Percentiles rank a stretch among this genome's conserved stretches.
Evolutionary conservation across 2,888 invertebrate species (phyloP).

Genomic region (Neoscelio sp.): DNA sequence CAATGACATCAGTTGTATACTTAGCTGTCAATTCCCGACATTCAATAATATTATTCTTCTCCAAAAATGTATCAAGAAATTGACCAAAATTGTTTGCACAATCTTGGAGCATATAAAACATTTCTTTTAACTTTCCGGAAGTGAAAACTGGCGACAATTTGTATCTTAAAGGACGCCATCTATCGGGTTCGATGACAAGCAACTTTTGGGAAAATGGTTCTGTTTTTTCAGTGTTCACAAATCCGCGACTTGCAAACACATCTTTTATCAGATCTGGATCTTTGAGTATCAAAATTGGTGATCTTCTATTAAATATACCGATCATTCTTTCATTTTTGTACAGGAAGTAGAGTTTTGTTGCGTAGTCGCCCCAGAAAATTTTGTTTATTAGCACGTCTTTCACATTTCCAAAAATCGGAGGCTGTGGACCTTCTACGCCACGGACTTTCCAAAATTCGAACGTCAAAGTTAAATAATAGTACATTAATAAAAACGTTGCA

Average conservation of each 20-base stretch:
- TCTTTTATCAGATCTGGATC: constrained; percentile 70
- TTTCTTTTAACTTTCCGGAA: constrained; percentile 83
- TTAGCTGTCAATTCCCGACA: constrained; percentile 70
- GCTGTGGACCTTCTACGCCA: constrained; percentile 2
- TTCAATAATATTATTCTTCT: not conserved
- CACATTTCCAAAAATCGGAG: not conserved
- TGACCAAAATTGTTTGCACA: constrained; percentile 71
- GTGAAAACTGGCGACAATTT: constrained; percentile 84
- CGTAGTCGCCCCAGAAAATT: not conserved
- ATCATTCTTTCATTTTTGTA: constrained; percentile 57
- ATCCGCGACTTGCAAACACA: constrained; percentile 76
- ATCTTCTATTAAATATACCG: constrained; percentile 68
- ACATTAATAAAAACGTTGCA: too few species aligned
- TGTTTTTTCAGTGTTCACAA: not conserved
- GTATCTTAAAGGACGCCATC: constrained; percentile 83
- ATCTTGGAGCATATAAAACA: constrained; percentile 83
- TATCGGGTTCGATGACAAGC: constrained; percentile 82
- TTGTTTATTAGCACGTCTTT: not conserved
- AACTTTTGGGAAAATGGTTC: constrained; percentile 83
- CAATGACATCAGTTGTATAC: constrained; percentile 83
- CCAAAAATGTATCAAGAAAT: not conserved
- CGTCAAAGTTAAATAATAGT: not conserved
- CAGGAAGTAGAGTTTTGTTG: constrained; percentile 48
- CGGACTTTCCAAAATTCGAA: not conserved
- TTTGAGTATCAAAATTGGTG: constrained; percentile 70